phyloP scores from a whole-genome alignment of 2,797 vertebrate genomes.

The Euthynnus affinis region DNA sequence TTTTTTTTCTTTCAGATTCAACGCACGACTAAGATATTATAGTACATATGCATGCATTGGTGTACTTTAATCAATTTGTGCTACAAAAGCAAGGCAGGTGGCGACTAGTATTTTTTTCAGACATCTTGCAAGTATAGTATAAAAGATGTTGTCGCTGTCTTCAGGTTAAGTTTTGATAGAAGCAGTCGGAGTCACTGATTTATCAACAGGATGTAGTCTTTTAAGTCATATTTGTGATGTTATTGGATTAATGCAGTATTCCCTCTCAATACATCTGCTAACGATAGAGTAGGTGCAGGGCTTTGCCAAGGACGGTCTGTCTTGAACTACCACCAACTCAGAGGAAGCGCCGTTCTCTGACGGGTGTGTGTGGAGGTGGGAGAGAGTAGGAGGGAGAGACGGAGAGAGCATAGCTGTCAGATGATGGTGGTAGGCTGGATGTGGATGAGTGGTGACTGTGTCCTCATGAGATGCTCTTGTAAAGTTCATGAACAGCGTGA shows the following conservation, averaged over 20 bases:
- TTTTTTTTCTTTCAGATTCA: conserved; percentile 54
- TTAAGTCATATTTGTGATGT: neutral
- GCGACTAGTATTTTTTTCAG: conserved; percentile 68
- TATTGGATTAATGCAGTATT: conserved; percentile 25
- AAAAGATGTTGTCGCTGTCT: conserved; percentile 52
- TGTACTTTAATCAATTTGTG: conserved; percentile 62
- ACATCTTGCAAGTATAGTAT: conserved; percentile 77
- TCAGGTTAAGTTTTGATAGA: conserved; percentile 76
- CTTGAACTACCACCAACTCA: conserved; percentile 50
- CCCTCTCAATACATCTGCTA: conserved; percentile 20
- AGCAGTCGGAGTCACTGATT: conserved; percentile 62
- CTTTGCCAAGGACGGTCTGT: conserved; percentile 46
- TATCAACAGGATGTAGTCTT: conserved; percentile 5
- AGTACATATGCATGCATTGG: conserved; percentile 82
- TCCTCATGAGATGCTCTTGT: conserved; percentile 67
- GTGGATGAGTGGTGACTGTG: conserved; percentile 61
- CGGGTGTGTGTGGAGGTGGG: conserved; percentile 64
- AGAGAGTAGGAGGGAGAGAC: conserved; percentile 55
- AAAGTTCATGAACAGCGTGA: conserved; percentile 67
- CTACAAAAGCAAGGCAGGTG: conserved; percentile 84
- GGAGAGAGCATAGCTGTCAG: conserved; percentile 46
- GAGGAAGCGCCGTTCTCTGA: conserved; percentile 66
- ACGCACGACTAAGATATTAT: conserved; percentile 77
- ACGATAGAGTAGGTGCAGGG: conserved; percentile 32
- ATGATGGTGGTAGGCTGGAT: conserved; percentile 52